A percentile compares a stretch with the other conserved stretches of the same genome.
These are phyloP conservation scores for Fratercula arctica DNA, from an alignment of 2,797 vertebrate genomes.

Conservation along the genomic window DNA sequence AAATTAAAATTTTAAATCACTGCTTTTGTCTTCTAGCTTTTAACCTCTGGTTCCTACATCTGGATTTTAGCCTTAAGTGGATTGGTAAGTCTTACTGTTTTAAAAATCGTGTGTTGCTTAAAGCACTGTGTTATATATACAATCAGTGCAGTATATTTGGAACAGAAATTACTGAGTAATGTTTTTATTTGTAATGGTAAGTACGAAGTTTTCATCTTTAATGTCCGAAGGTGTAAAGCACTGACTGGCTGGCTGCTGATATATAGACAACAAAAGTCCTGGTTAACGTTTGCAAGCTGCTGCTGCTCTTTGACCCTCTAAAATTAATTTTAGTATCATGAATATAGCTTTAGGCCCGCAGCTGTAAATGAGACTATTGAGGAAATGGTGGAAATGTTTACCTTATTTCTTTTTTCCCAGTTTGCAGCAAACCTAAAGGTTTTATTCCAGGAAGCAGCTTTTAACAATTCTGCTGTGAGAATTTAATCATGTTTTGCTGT, in stretches of 20 bases:
- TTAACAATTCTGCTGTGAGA: background rate
- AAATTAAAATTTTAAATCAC: constrained; percentile 26
- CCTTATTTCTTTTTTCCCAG: background rate
- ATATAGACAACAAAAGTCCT: background rate
- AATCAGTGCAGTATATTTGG: background rate
- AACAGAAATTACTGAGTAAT: background rate
- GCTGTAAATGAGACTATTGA: background rate
- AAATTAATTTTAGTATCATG: background rate
- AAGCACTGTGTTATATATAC: background rate
- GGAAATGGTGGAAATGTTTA: background rate
- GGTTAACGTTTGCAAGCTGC: background rate
- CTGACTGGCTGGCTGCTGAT: background rate
- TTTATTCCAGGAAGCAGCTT: background rate
- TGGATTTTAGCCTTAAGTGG: constrained; percentile 95
- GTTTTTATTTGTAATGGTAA: background rate
- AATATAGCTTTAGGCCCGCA: background rate
- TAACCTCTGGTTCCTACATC: constrained; percentile 94
- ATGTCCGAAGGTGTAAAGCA: background rate
- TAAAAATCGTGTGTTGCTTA: background rate
- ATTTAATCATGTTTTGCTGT: background rate
- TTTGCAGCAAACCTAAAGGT: background rate
- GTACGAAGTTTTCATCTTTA: background rate
- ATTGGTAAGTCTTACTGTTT: constrained; percentile 84
- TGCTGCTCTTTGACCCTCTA: background rate
- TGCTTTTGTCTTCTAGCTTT: constrained; percentile 81